Evolutionary conservation across 2,888 invertebrate species (phyloP).

Genomic region (Eristalis arbustorum): DNA sequence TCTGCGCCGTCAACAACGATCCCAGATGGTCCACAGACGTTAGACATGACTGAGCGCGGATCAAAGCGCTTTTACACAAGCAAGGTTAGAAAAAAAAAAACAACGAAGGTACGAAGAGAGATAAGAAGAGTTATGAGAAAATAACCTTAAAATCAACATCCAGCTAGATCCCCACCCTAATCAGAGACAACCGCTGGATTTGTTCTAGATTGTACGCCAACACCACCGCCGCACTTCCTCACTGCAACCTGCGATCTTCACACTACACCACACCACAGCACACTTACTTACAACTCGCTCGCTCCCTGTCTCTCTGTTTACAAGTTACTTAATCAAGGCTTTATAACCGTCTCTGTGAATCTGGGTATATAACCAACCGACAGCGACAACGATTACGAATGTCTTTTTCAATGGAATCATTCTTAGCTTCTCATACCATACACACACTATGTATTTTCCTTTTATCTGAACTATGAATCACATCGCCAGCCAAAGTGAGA

Average conservation of each 20-base stretch:
- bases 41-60: too few relatives aligned
- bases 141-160: conserved; percentile 37
- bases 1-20: neutral
- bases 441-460: conserved; percentile 9
- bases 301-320: neutral
- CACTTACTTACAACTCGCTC: neutral
- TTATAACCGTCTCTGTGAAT: conserved; percentile 12
- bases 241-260: conserved; percentile 3
- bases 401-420: conserved; percentile 36
- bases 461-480: conserved; percentile 67
- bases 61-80: neutral
- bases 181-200: neutral
- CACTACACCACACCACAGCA: neutral
- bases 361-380: conserved; percentile 1
- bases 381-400: conserved; percentile 31
- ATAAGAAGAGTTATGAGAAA: conserved; percentile 7
- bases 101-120: neutral
- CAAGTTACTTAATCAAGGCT: conserved; percentile 11
- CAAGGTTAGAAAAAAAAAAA: neutral
- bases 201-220: conserved; percentile 16
- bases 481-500: conserved; percentile 29
- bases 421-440: conserved; percentile 38
- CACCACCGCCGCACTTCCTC: neutral
- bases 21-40: neutral
- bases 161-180: conserved; percentile 17